A percentile compares a stretch with the other conserved stretches of the same genome.
phyloP scores from a whole-genome alignment of 1,140 invertebrate genomes.

The Aphis gossypii region DNA sequence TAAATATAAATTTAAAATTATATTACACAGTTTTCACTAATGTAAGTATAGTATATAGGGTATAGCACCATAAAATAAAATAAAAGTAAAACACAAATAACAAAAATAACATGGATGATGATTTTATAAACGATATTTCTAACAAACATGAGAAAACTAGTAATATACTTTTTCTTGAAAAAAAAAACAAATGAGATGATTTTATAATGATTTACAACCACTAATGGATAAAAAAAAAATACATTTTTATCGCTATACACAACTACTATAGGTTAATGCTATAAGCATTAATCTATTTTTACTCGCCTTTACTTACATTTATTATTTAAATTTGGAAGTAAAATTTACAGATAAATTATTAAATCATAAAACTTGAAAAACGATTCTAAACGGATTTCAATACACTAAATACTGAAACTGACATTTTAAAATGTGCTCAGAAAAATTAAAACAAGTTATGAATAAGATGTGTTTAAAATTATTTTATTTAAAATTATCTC shows the following conservation, averaged over 20 bases:
- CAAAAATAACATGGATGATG: neutral
- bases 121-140: neutral
- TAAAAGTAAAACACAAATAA: neutral
- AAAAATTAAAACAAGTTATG: neutral
- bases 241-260: neutral
- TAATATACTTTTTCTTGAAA: neutral
- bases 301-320: neutral
- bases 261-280: neutral
- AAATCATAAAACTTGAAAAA: neutral
- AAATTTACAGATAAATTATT: neutral
- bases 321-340: neutral
- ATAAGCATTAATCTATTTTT: neutral
- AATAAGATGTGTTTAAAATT: neutral
- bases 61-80: neutral
- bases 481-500: too few species aligned
- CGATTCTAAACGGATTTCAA: too few species aligned
- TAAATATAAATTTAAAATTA: neutral
- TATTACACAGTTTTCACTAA: constrained; percentile 29
- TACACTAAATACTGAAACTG: neutral
- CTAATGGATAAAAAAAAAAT: neutral
- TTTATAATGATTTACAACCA: neutral
- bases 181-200: neutral
- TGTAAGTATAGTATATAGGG: neutral
- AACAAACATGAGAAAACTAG: neutral
- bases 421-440: neutral